Evolutionary conservation across 2,888 invertebrate species (phyloP), one percentile per base, ranked within the genome.

Genomic region (Monopis laevigella): DNA sequence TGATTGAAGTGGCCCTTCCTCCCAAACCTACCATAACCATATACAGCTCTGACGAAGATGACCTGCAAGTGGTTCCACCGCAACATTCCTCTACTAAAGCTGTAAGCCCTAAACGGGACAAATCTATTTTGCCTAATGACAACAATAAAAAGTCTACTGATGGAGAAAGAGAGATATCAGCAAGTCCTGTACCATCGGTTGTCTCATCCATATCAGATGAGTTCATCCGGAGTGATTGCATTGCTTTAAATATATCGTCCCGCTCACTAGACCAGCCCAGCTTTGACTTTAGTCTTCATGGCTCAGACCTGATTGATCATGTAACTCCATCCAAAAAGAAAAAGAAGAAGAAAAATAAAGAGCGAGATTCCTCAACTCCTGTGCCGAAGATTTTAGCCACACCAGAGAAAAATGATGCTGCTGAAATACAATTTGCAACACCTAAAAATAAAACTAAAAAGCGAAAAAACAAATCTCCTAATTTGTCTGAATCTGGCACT

Each of bases 201-300:
- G 71, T 81, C 2, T 82, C 82, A 7, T 80, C 81, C 21, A 64
- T 78, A 7, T 82, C 81, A 16, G 82, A 82, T 56, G 82, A 82
- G 11, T 82, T 81, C 41, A 80, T 82, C 17, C 66, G 80, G 42
- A 59, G 71, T 45, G 81, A 82, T 48, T 80, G 80, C 51, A 73
- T 78, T 51, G 77, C 75, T 41, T 59, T 81, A 38, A 81, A 82
- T 45, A 81, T 82, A 49, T 75, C 81, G 19, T 75, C 78, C 8
- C 62, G 61, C 30, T 30, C 30, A 39, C 56, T 58, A 10, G 67
- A 66, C 46, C 65, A 68, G 39, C 65, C 66, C 44, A 73, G 66
- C 50, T 80, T 82, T 59, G 78, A 81, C 56, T 81, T 82, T 48
- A 73, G 73, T 49, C 67, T 81, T 5, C 81, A 82, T 52, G 80